Percentiles rank a stretch among this genome's conserved stretches.
phyloP scores from a whole-genome alignment of 2,888 invertebrate species.

The Notodonta dromedarius region DNA sequence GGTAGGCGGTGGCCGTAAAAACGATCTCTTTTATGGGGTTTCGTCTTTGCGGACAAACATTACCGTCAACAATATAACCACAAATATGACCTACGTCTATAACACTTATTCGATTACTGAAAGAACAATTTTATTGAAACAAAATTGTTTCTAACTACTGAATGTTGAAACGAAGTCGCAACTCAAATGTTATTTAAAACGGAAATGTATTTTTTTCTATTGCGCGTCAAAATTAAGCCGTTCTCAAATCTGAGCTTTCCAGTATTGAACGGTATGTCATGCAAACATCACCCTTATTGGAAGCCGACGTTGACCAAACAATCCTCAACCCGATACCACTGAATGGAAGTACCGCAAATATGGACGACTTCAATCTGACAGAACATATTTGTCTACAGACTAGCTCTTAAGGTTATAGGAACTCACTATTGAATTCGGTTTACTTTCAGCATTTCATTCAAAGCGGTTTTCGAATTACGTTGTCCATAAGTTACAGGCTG shows the following conservation, averaged over 20 bases:
- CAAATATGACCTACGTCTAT: background rate
- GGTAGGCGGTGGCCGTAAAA: background rate
- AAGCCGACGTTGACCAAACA: slow-evolving; percentile 21
- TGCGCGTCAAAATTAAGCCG: no score
- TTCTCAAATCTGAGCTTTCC: no score
- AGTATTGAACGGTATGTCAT: background rate
- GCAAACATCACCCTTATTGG: slow-evolving; percentile 7
- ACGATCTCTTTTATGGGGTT: slow-evolving; percentile 2
- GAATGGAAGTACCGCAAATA: slow-evolving; percentile 22
- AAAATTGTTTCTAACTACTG: no score
- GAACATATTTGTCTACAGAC: slow-evolving; percentile 7
- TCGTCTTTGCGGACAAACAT: background rate
- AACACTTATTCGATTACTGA: no score
- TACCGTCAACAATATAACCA: background rate
- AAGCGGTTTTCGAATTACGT: no score
- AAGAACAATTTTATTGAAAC: no score
- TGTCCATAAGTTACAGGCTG: no score
- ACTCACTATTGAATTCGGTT: background rate
- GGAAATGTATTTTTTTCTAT: no score
- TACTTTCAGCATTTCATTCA: no score
- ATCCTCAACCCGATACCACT: slow-evolving; percentile 16
- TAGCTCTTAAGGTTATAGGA: background rate
- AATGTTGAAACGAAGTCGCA: no score
- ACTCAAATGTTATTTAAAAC: no score
- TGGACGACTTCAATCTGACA: background rate